phyloP scores from a whole-genome alignment of 2,888 invertebrate species.

The Pseudoips prasinana region DNA sequence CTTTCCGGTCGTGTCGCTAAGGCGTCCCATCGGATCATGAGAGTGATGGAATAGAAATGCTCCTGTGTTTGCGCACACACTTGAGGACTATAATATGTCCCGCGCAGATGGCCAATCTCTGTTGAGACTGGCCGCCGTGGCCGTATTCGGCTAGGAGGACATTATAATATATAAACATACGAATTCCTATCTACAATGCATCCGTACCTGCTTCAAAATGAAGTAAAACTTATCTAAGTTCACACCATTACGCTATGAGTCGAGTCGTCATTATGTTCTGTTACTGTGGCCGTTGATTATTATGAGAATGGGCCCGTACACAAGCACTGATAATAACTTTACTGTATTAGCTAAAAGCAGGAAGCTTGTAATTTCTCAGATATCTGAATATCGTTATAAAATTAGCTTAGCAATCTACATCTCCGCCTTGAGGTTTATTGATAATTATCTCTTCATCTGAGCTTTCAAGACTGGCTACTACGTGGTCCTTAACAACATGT shows the following conservation, averaged over 20 bases:
- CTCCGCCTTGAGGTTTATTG: background rate
- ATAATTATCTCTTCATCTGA: background rate
- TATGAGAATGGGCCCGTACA: slow-evolving; percentile 56
- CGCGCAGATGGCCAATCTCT: no score
- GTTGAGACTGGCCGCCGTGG: no score
- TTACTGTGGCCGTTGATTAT: slow-evolving; percentile 65
- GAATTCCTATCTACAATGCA: no score
- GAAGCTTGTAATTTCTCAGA: slow-evolving; percentile 15
- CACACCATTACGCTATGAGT: slow-evolving; percentile 62
- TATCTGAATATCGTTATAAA: background rate
- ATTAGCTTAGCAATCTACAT: background rate
- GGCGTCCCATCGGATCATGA: no score
- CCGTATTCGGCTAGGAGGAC: no score
- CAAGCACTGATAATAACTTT: slow-evolving; percentile 11
- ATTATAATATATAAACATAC: no score
- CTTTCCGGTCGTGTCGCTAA: no score
- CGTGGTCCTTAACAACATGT: no score
- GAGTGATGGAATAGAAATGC: no score
- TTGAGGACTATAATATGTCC: no score
- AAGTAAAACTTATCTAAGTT: slow-evolving; percentile 64
- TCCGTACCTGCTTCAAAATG: slow-evolving; percentile 43
- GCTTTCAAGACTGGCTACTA: background rate
- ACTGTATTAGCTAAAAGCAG: slow-evolving; percentile 27
- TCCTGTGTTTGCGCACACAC: no score
- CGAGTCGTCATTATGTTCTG: slow-evolving; percentile 61